Base-by-base conservation (phyloP, 2,113 vertebrate species). In the Aegithalos caudatus region DNA sequence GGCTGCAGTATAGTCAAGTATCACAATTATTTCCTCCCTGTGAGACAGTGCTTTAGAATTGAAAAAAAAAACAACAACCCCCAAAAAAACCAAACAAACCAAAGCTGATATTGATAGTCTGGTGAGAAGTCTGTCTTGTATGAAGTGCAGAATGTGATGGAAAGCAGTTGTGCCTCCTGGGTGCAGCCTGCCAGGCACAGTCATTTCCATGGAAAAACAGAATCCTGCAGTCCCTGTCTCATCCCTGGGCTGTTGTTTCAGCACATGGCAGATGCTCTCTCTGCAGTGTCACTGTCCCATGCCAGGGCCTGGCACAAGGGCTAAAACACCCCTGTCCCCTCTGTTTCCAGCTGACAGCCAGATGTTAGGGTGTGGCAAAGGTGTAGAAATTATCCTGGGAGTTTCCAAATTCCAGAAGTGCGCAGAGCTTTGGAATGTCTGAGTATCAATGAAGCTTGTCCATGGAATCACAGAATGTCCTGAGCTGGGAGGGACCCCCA, bases 1-100 rank as follows among this genome's bases (percentile, higher is more conserved):
- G 20, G 9, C 62, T 90, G 35, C 69, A 62, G 2, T 62, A 65
- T 21, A 35, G 33, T 47, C 31, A 77, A 91, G 62, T 54, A 77
- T 79, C 54, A 71, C 67, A 35, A 22, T 58, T 88, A 48, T 69
- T 90, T 67, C 27, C 8, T 81, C 14, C 66, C 61, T 53, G 38
- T 57, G 62, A 82, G 86, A 66, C 31, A 35, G 27, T 73, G 35
- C 25, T 27, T 69, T 73, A 88, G 58, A 80, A 82, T 24, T 11
- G 0, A 8, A 17, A 57, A n/a, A n/a, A 31, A 7, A 5, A n/a
- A n/a, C n/a, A n/a, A n/a, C n/a, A n/a, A n/a, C 10, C 23, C 14
- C 40, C 11, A 42, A 42, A 42, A 16, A 5, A 54, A 27, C 7
- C 19, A 42, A 44, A 23, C 16, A 54, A 61, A 48, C 21, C 25